Conservation (phyloP, 2,113 vertebrate species). For the Lutjanus erythropterus region DNA sequence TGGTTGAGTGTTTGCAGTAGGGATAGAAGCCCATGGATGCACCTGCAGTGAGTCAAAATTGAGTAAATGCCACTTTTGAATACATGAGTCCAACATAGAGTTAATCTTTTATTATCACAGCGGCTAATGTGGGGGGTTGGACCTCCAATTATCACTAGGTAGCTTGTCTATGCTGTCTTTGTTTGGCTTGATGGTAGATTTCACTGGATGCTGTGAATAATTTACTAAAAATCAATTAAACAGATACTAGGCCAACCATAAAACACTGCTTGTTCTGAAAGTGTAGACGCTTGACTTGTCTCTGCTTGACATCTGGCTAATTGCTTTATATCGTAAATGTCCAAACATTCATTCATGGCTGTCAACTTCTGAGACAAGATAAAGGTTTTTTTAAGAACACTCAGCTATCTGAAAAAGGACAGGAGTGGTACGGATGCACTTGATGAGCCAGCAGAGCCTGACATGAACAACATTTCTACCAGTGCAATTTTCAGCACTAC, state of each 20-base stretch:
- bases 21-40: background rate
- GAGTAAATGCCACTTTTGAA: conserved; percentile 10
- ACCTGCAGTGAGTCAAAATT: background rate
- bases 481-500: conserved; percentile 39
- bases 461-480: conserved; percentile 22
- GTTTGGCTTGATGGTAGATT: conserved; percentile 18
- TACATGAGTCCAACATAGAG: background rate
- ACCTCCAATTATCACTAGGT: background rate
- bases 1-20: background rate
- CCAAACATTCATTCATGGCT: conserved; percentile 47
- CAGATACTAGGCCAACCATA: conserved; percentile 7
- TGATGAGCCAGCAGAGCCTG: conserved; percentile 27
- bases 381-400: conserved; percentile 7
- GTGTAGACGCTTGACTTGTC: conserved; percentile 16
- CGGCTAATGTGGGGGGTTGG: conserved; percentile 8
- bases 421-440: background rate
- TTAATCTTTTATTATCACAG: conserved; percentile 14
- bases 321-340: conserved; percentile 27
- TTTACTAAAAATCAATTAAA: conserved; percentile 42
- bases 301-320: conserved; percentile 31
- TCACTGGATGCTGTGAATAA: conserved; percentile 36
- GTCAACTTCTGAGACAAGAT: conserved; percentile 31
- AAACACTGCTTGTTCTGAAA: conserved; percentile 26
- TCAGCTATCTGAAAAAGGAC: background rate
- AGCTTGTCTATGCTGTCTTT: conserved; percentile 19